Base-by-base conservation (phyloP, 2,113 vertebrate species). In the Calidris pygmaea region DNA sequence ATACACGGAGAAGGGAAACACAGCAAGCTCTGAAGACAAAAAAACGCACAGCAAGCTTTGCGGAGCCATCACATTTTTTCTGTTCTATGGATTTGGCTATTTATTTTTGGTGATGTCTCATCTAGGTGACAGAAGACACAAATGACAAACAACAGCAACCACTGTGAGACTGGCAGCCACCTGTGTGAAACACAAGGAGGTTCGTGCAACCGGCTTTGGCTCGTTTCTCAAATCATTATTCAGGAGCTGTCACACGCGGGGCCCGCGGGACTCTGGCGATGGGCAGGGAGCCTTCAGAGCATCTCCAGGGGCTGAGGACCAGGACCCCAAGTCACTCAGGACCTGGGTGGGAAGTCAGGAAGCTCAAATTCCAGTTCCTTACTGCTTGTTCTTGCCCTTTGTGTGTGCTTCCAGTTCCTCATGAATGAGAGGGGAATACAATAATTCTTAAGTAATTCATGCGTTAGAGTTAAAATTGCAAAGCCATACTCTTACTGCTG, bases 231-330 rank as follows among this genome's bases (percentile, higher is more conserved):
- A 32, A 21, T 50, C 35, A 7, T 66, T 76, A 27, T 62, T 85
- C 58, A 75, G 60, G 70, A 62, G n/a, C 45, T 32, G 34, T 27
- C 60, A 23, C 21, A 34, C 4, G 15, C 23, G 37, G 75, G 62
- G 48, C n/a, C 52, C 71, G 6, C 11, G 22, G 16, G 34, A 47
- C 63, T 76, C 35, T 3, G 1, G n/a, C 1, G 0, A 65, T 3
- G 7, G 55, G 27, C n/a, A 91, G 27, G 4, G 9, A 48, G 30
- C 27, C 56, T 34, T 35, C 62, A 83, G 5, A 39, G 67, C 24
- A 43, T 23, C 27, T 73, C 35, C 39, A 68, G 73, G 15, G 60
- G 19, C 27, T 45, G 58, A 52, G 18, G 23, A 39, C 30, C 24
- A 32, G 59, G 70, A 34, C 45, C 18, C 4, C 32, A 74, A 77